Conservation (phyloP, 2,113 vertebrate genomes). For the Cottus gobio region DNA sequence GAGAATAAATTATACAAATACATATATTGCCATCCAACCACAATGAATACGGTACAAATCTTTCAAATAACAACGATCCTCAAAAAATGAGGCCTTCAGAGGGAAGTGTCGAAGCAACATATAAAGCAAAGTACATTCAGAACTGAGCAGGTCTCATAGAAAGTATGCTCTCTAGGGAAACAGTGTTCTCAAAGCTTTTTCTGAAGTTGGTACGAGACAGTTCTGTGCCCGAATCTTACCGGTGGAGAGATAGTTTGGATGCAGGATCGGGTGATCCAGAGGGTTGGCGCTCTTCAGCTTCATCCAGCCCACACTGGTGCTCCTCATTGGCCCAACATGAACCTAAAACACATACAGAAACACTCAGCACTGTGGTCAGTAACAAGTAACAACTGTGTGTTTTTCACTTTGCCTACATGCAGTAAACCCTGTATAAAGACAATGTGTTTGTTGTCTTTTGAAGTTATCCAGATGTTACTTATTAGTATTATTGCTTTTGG, state of each 20-base stretch:
- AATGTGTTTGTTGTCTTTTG: not conserved
- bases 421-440: too few species aligned
- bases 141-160: not conserved
- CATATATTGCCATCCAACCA: not conserved
- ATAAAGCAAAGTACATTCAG: not conserved
- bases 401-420: not conserved
- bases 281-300: conserved; percentile 91
- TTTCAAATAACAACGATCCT: not conserved
- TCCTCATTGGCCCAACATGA: conserved; percentile 94
- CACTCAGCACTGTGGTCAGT: not conserved
- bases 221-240: conserved; percentile 79
- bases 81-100: not conserved
- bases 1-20: too few species aligned
- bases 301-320: conserved; percentile 90
- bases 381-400: not conserved
- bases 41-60: not conserved
- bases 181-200: not conserved
- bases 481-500: not conserved
- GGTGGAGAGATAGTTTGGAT: conserved; percentile 95
- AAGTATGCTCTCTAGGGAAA: not conserved
- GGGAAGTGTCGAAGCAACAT: not conserved
- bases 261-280: conserved; percentile 89
- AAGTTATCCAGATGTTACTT: not conserved
- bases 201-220: not conserved
- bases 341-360: conserved; percentile 81